Evolutionary conservation across 2,797 vertebrate species (phyloP).

Genomic region (Pseudomugil gertrudae): DNA sequence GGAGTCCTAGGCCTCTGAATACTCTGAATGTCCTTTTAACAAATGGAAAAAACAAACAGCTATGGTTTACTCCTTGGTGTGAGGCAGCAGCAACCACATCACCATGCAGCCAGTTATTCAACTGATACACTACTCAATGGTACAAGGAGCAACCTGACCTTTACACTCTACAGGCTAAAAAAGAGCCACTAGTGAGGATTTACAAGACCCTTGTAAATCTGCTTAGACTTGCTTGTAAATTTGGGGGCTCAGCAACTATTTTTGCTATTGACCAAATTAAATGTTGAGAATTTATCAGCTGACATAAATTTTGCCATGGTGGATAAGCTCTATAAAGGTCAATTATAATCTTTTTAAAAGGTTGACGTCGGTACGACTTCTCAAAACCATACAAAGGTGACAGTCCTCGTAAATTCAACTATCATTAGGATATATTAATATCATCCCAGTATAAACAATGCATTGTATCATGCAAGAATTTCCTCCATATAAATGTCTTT

Average conservation of each 20-base stretch:
- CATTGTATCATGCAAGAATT: neutral
- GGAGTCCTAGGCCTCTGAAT: too few species aligned
- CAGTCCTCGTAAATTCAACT: neutral
- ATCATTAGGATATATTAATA: neutral
- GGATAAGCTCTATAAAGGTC: neutral
- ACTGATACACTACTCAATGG: neutral
- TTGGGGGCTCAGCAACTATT: neutral
- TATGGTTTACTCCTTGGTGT: too few species aligned
- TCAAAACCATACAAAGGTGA: neutral
- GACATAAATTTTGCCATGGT: neutral
- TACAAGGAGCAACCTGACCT: neutral
- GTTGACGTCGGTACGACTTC: neutral
- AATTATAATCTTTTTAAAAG: neutral
- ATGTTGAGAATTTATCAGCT: neutral
- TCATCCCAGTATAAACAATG: neutral
- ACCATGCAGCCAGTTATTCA: neutral
- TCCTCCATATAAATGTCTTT: neutral
- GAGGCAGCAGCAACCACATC: neutral
- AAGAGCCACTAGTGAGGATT: neutral
- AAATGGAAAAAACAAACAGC: too few species aligned
- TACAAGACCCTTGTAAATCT: neutral
- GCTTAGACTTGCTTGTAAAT: neutral
- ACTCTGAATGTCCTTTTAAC: too few species aligned
- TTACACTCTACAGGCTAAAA: neutral
- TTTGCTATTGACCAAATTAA: neutral